Evolutionary conservation across 1,140 invertebrate species (phyloP).

Genomic region (Pseudomyrmex pallidus): DNA sequence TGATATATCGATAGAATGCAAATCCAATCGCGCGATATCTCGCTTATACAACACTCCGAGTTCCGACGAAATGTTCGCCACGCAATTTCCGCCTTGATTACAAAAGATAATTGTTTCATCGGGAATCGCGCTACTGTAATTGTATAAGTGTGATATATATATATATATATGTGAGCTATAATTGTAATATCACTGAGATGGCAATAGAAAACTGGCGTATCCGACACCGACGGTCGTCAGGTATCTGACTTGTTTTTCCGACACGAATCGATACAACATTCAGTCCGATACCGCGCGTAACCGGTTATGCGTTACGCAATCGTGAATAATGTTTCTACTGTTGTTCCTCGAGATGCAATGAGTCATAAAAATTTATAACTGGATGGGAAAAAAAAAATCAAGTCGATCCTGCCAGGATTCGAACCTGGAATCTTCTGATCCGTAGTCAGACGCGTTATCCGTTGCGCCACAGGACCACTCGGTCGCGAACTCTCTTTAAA

Average conservation of each 20-base stretch:
- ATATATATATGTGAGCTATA: background rate
- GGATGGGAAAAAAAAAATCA: constrained; percentile 74
- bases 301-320: constrained; percentile 16
- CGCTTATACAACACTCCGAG: background rate
- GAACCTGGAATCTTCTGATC: constrained; percentile 96
- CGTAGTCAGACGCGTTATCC: constrained; percentile 97
- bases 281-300: background rate
- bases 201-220: background rate
- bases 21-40: background rate
- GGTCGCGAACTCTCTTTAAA: background rate
- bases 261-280: background rate
- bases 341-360: constrained; percentile 14
- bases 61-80: background rate
- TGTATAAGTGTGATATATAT: no score
- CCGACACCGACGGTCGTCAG: background rate
- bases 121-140: background rate
- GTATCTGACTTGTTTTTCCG: background rate
- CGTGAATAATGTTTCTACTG: background rate
- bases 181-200: background rate
- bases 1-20: background rate
- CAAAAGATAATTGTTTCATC: background rate
- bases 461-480: constrained; percentile 93
- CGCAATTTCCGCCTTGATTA: constrained; percentile 2
- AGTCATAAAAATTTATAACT: background rate
- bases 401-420: constrained; percentile 93